phyloP scores from a whole-genome alignment of 2,888 invertebrate species.

The Tenthredo livida region DNA sequence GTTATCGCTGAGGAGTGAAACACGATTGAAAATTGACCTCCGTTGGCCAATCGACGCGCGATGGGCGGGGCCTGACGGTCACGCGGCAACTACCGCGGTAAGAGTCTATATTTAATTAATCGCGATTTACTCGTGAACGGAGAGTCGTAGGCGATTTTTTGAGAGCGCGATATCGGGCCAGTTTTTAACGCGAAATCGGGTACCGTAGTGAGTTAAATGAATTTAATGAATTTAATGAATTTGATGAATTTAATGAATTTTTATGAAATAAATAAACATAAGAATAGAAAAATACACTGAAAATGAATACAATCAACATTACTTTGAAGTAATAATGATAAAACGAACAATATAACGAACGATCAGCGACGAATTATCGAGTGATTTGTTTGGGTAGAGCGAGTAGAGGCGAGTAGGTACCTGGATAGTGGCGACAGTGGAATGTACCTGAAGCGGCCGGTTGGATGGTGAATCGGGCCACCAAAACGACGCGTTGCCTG shows the following conservation, averaged over 20 bases:
- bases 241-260: not conserved
- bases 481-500: constrained; percentile 90
- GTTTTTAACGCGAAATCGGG: not conserved
- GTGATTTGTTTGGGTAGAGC: constrained; percentile 72
- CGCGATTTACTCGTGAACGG: constrained; percentile 21
- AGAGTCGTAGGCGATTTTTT: constrained; percentile 1
- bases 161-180: not conserved
- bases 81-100: not conserved
- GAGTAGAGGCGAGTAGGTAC: constrained; percentile 79
- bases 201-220: not conserved
- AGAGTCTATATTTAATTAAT: not conserved
- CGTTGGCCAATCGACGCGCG: not conserved
- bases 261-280: not conserved
- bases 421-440: constrained; percentile 82
- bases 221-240: not conserved
- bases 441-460: constrained; percentile 89
- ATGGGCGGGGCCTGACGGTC: not conserved
- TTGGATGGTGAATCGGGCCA: constrained; percentile 94
- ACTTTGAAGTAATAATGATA: constrained; percentile 21
- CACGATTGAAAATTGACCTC: not conserved
- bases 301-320: not conserved
- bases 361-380: constrained; percentile 37
- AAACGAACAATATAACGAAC: constrained; percentile 35
- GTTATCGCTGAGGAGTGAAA: not conserved
- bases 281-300: not conserved